Conservation (phyloP, 2,113 vertebrate genomes). For the Cavia porcellus region DNA sequence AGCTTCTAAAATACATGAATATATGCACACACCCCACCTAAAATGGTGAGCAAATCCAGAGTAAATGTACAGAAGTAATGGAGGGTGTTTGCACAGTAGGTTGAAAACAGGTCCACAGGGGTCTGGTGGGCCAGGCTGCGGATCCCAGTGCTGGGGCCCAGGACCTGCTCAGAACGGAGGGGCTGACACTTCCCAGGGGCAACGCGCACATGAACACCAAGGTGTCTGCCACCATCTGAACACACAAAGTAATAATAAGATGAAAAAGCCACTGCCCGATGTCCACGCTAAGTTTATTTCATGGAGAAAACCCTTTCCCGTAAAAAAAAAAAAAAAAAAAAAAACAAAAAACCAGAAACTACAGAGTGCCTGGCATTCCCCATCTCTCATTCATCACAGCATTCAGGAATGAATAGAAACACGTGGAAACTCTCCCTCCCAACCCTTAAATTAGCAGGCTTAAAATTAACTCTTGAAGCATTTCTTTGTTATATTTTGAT, state of each 20-base stretch:
- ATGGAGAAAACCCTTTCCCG: not conserved
- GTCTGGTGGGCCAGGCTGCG: rapidly evolving
- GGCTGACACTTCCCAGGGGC: not conserved
- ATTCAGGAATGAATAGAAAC: constrained; percentile 61
- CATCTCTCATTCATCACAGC: constrained; percentile 58
- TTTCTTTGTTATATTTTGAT: constrained; percentile 67
- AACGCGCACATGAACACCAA: rapidly evolving
- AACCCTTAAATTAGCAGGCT: constrained; percentile 70
- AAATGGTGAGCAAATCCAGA: not conserved
- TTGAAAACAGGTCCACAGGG: not conserved
- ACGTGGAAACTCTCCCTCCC: constrained; percentile 6
- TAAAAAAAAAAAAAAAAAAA: not conserved
- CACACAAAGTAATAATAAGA: not conserved
- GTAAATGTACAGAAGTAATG: not conserved
- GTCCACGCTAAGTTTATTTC: constrained; percentile 78
- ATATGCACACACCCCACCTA: not conserved
- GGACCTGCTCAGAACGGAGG: not conserved
- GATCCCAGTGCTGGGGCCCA: not conserved
- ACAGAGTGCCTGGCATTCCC: not conserved
- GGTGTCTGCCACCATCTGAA: not conserved
- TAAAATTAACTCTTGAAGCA: constrained; percentile 68
- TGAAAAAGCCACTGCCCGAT: constrained; percentile 15
- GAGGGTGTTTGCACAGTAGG: not conserved
- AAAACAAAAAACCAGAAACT: not conserved
- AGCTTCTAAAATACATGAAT: not conserved